A percentile compares a stretch with the other conserved stretches of the same genome.
These are phyloP conservation scores for Teinopalpus imperialis DNA, from an alignment of 2,888 invertebrate genomes.

Conservation along the genomic window DNA sequence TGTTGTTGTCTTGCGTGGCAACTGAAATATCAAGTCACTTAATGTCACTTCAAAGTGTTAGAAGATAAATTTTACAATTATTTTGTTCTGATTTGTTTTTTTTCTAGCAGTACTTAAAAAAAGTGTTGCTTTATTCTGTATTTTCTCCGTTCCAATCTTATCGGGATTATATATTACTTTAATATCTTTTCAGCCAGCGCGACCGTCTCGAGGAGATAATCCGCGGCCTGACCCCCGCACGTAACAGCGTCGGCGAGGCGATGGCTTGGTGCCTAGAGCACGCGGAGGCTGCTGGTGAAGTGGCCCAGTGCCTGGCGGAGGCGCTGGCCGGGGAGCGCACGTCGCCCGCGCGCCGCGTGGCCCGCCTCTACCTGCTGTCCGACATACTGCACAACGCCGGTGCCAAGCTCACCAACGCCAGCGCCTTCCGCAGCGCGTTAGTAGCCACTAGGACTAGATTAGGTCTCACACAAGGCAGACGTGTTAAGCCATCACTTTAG, in stretches of 20 bases:
- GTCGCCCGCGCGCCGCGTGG: slow-evolving; percentile 92
- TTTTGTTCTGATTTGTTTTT: too few relatives aligned
- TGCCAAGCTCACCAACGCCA: slow-evolving; percentile 97
- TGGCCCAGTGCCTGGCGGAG: slow-evolving; percentile 95
- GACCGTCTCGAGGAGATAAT: slow-evolving; percentile 96
- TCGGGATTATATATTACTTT: too few relatives aligned
- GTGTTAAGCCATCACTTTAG: too few relatives aligned
- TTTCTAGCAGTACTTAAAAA: too few relatives aligned
- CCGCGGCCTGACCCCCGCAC: slow-evolving; percentile 90
- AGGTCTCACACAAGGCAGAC: too few relatives aligned
- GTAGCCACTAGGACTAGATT: too few relatives aligned
- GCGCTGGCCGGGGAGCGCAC: slow-evolving; percentile 90
- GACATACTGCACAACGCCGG: slow-evolving; percentile 99
- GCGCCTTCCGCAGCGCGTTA: slow-evolving; percentile 93
- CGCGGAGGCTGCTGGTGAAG: slow-evolving; percentile 97
- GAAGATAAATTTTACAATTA: too few relatives aligned
- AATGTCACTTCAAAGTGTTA: too few relatives aligned
- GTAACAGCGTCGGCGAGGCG: slow-evolving; percentile 92
- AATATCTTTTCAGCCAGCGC: slow-evolving; percentile 90
- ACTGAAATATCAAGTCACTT: too few relatives aligned
- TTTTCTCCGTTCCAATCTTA: too few relatives aligned
- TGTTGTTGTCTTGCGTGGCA: too few relatives aligned
- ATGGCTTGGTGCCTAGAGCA: slow-evolving; percentile 99
- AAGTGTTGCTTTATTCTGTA: too few relatives aligned
- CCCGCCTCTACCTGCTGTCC: slow-evolving; percentile 95